A percentile compares a stretch with the other conserved stretches of the same genome.
Conservation (phyloP, 2,113 vertebrate genomes). For the Megaceryle torquata region DNA sequence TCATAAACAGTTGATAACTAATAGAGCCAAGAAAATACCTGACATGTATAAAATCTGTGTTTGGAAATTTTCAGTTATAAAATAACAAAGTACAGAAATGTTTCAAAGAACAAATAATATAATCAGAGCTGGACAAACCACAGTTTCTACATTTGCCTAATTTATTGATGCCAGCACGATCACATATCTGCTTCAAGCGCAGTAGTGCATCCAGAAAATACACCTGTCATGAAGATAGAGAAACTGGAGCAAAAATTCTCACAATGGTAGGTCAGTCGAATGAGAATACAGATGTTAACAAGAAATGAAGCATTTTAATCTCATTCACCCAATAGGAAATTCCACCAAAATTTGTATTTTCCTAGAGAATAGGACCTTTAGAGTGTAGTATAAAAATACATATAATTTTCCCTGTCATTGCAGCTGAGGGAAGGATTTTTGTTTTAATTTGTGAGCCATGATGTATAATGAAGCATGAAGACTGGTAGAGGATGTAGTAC, state of each 20-base stretch:
- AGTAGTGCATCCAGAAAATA: neutral
- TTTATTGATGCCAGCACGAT: neutral
- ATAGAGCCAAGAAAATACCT: neutral
- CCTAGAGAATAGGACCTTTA: neutral
- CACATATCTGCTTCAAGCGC: neutral
- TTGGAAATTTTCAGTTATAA: neutral
- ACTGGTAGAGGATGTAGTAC: neutral
- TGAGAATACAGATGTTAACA: neutral
- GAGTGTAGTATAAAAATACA: neutral
- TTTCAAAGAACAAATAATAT: neutral
- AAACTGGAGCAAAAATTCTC: neutral
- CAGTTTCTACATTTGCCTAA: neutral
- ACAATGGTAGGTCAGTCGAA: neutral
- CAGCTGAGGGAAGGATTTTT: neutral
- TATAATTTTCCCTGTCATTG: neutral
- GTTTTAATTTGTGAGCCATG: neutral
- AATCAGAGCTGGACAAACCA: neutral
- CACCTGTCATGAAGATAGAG: neutral
- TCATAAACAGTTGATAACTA: neutral
- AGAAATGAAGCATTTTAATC: neutral
- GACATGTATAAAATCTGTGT: neutral
- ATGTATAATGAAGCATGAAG: neutral
- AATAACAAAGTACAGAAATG: neutral
- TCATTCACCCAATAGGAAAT: neutral
- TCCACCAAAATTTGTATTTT: neutral